These are phyloP conservation scores for Xestoiulus laeticollis DNA, from an alignment of 2,888 invertebrate species.

Conservation along the genomic window DNA sequence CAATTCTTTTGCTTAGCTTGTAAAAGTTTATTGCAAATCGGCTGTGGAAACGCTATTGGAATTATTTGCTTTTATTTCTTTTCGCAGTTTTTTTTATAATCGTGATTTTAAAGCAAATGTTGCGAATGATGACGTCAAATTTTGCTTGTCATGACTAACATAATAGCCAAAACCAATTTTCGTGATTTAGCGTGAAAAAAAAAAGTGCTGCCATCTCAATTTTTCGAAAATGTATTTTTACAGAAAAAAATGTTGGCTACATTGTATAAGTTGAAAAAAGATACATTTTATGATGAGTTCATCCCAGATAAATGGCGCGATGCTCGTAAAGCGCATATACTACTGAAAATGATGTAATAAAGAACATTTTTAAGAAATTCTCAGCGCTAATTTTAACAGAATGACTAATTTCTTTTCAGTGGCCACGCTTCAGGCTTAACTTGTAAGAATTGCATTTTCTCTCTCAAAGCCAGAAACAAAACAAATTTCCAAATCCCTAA, in stretches of 20 bases:
- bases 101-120: background rate
- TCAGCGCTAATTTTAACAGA: background rate
- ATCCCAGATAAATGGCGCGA: background rate
- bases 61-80: background rate
- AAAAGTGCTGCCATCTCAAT: background rate
- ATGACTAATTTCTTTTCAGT: background rate
- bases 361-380: background rate
- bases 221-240: background rate
- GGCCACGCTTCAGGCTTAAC: background rate
- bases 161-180: constrained; percentile 21
- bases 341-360: background rate
- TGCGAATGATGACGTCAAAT: constrained; percentile 15
- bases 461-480: background rate
- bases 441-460: background rate
- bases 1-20: too few species aligned
- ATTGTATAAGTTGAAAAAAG: background rate
- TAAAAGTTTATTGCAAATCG: too few species aligned
- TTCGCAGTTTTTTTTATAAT: background rate
- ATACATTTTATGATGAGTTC: background rate
- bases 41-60: background rate
- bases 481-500: background rate
- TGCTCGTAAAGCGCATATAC: background rate
- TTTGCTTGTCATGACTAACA: constrained; percentile 1
- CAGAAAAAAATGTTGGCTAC: background rate
- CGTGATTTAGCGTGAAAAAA: constrained; percentile 20